phyloP scores from a whole-genome alignment of 2,113 vertebrate genomes.

The Catharus bicknelli region DNA sequence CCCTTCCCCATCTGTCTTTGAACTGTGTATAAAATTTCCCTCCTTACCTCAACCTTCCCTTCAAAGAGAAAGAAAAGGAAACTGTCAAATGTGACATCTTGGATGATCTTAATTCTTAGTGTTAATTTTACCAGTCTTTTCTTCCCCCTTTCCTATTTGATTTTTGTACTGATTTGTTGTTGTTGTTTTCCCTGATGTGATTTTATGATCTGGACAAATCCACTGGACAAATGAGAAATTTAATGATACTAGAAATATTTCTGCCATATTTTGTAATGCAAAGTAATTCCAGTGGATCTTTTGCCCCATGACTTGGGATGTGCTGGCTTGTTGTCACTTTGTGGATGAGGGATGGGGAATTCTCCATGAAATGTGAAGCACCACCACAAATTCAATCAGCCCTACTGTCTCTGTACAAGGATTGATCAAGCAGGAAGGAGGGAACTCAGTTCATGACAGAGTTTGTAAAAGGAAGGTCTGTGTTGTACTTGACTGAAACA shows the following conservation, averaged over 20 bases:
- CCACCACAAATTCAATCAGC: slow-evolving; percentile 15
- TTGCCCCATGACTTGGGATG: neutral
- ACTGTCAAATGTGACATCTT: neutral
- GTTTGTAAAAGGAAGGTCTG: neutral
- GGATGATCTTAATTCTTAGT: neutral
- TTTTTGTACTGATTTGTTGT: neutral
- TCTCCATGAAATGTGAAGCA: neutral
- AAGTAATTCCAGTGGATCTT: slow-evolving; percentile 5
- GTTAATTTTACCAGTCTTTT: neutral
- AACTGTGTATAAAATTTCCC: neutral
- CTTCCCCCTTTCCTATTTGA: neutral
- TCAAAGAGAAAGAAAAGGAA: neutral
- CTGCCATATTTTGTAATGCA: neutral
- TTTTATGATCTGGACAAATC: slow-evolving; percentile 15
- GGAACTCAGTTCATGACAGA: neutral
- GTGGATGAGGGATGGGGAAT: neutral
- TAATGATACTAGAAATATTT: slow-evolving; percentile 47
- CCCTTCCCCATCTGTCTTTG: neutral
- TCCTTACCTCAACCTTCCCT: neutral
- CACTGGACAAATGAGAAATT: slow-evolving; percentile 49
- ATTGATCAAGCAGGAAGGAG: neutral
- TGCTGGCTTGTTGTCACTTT: slow-evolving; percentile 2
- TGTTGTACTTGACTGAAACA: neutral
- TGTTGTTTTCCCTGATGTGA: neutral
- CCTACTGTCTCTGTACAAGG: neutral